Conservation (phyloP, 2,797 vertebrate genomes). For the Phrynocephalus vlangalii region DNA sequence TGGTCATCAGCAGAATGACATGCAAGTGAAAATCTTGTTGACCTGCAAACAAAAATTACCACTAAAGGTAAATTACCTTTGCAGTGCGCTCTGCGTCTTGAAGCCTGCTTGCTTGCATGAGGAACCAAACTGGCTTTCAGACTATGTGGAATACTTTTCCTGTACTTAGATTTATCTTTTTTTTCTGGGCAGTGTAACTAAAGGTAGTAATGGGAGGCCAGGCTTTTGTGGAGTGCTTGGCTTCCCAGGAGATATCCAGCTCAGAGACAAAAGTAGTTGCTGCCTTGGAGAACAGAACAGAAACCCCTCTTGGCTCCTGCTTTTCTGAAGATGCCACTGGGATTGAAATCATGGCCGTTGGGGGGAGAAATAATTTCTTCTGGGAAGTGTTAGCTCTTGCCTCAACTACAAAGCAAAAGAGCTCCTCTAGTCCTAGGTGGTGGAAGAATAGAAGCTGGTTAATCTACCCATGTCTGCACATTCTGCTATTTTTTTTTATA, state of each 20-base stretch:
- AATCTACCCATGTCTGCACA: no score
- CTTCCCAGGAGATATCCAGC: background rate
- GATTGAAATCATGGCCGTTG: background rate
- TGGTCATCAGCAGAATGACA: background rate
- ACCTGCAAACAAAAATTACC: no score
- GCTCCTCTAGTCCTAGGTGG: background rate
- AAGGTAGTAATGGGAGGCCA: background rate
- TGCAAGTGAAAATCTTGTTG: background rate
- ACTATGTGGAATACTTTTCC: constrained; percentile 29
- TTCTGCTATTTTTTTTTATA: no score
- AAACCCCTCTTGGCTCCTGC: no score
- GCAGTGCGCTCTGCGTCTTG: background rate
- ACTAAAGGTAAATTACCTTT: background rate
- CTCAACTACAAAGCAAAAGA: background rate
- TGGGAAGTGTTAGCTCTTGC: background rate
- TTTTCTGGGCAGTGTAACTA: background rate
- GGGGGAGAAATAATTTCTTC: background rate
- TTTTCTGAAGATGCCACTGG: background rate
- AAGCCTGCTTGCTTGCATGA: background rate
- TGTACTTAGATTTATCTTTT: background rate
- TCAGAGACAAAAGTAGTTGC: background rate
- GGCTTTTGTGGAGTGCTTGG: background rate
- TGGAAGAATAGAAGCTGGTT: background rate
- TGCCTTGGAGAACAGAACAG: background rate
- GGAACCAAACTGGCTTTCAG: constrained; percentile 34